Percentiles rank a stretch among this genome's conserved stretches.
phyloP scores from a whole-genome alignment of 92 coral and sea anemone genomes.

The Epizoanthus illoricatus region DNA sequence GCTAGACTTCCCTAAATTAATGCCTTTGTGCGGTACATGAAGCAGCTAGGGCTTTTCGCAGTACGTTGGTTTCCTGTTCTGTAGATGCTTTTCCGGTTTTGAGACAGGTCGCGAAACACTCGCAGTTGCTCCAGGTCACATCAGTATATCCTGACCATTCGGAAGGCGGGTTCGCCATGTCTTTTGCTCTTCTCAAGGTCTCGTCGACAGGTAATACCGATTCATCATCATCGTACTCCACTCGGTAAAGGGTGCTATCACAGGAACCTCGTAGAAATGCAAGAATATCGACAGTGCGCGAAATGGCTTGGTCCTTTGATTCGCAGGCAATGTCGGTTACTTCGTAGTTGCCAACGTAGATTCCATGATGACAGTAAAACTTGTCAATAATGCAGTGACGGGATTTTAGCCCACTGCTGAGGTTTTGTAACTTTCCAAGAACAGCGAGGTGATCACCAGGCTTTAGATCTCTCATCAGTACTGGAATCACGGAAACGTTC shows the following conservation, averaged over 20 bases:
- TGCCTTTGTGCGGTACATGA: too few species aligned
- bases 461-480: neutral
- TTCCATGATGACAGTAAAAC: slow-evolving; percentile 34
- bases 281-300: slow-evolving; percentile 22
- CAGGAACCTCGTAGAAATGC: neutral
- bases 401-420: neutral
- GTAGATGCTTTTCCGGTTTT: too few species aligned
- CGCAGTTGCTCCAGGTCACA: too few species aligned
- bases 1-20: too few species aligned
- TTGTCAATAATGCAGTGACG: neutral
- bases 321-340: slow-evolving; percentile 11
- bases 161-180: neutral
- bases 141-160: neutral
- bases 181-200: neutral
- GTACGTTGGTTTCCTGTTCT: too few species aligned
- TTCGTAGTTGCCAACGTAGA: slow-evolving; percentile 24
- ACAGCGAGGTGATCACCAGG: slow-evolving; percentile 6
- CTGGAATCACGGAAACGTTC: neutral
- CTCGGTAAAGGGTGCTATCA: slow-evolving; percentile 25
- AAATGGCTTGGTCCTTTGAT: neutral
- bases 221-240: slow-evolving; percentile 1
- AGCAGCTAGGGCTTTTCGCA: too few species aligned
- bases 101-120: too few species aligned
- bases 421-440: neutral
- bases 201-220: neutral